A percentile compares a stretch with the other conserved stretches of the same genome.
These are phyloP conservation scores for Cinara cedri DNA, from an alignment of 2,888 invertebrate species.

Conservation along the genomic window DNA sequence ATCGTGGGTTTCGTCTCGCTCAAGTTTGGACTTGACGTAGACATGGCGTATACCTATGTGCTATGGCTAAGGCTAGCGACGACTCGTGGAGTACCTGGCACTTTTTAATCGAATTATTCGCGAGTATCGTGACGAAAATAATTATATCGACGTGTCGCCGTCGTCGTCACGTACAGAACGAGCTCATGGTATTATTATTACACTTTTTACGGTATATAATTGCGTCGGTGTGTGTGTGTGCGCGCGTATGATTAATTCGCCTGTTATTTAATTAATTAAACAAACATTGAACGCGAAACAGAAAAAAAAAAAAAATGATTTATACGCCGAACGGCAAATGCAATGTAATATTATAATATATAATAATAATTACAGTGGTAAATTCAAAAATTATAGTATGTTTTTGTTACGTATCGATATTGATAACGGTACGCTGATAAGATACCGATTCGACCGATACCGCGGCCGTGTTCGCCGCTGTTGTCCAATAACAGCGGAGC, in stretches of 20 bases:
- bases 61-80: neutral
- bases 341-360: neutral
- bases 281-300: neutral
- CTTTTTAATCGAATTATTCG: neutral
- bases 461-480: no score
- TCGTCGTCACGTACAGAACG: conserved; percentile 1
- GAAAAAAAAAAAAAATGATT: neutral
- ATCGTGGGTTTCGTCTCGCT: neutral
- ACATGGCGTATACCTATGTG: no score
- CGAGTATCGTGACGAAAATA: neutral
- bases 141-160: conserved; percentile 7
- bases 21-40: neutral
- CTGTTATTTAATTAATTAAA: conserved; percentile 10
- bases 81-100: neutral
- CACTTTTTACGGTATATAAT: neutral
- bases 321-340: neutral
- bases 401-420: conserved; percentile 42
- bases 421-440: conserved; percentile 32
- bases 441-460: no score
- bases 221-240: neutral
- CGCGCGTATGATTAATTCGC: neutral
- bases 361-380: neutral
- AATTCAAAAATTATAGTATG: conserved; percentile 22
- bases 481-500: no score
- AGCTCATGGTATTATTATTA: neutral